These are phyloP conservation scores for Acanthornis magna DNA, from an alignment of 2,797 vertebrate genomes.

Conservation along the genomic window DNA sequence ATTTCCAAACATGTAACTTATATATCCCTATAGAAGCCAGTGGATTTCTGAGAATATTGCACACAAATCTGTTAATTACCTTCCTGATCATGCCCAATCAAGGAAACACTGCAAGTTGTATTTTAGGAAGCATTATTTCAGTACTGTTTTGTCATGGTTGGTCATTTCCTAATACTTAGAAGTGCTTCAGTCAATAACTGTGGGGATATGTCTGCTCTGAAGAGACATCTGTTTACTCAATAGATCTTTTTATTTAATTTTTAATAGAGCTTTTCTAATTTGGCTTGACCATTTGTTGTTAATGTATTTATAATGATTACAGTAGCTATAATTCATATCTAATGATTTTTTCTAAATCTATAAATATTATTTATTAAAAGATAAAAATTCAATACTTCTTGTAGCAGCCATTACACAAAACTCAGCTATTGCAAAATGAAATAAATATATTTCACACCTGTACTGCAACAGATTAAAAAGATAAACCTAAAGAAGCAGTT, in stretches of 20 bases:
- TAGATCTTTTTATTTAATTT: conserved; percentile 55
- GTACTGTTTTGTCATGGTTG: neutral
- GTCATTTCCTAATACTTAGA: conserved; percentile 48
- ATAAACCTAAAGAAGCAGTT: neutral
- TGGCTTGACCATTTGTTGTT: conserved; percentile 55
- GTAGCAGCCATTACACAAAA: conserved; percentile 2
- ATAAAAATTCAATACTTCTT: conserved; percentile 49
- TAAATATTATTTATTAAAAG: conserved; percentile 63
- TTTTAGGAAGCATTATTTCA: conserved; percentile 51
- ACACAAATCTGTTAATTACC: neutral
- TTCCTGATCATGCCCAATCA: neutral
- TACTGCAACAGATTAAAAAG: neutral
- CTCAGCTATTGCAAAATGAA: neutral
- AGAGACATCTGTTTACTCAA: conserved; percentile 55
- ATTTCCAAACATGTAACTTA: neutral
- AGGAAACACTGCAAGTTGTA: conserved; percentile 14
- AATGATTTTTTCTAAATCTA: conserved; percentile 57
- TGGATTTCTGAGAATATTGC: conserved; percentile 7
- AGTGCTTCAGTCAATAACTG: conserved; percentile 49
- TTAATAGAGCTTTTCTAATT: conserved; percentile 62
- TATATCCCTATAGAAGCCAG: neutral
- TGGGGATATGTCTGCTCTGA: conserved; percentile 35
- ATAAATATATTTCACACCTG: neutral
- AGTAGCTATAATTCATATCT: conserved; percentile 56
- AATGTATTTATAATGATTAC: conserved; percentile 66